phyloP scores from a whole-genome alignment of 1,140 invertebrate species.

The Brachionus sp. region DNA sequence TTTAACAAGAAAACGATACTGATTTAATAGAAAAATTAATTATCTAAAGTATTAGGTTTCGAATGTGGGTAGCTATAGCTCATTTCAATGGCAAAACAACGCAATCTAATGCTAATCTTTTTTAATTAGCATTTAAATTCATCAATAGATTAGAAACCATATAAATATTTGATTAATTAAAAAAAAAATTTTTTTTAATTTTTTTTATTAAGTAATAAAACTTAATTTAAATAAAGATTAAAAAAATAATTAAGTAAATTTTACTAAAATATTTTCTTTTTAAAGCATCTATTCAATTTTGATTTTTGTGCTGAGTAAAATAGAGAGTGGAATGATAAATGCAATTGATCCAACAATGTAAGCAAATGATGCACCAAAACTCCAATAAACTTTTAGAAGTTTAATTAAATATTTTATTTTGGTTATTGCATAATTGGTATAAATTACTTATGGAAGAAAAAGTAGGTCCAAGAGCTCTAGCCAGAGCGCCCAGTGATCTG shows the following conservation, averaged over 20 bases:
- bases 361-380: constrained; percentile 69
- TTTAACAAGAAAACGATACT: too few relatives aligned
- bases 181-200: neutral
- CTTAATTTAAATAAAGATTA: neutral
- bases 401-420: constrained; percentile 46
- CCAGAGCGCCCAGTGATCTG: constrained; percentile 67
- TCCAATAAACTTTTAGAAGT: constrained; percentile 72
- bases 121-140: neutral
- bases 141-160: too few relatives aligned
- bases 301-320: neutral
- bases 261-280: neutral
- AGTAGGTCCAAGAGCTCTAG: constrained; percentile 9
- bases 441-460: constrained; percentile 61
- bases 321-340: constrained; percentile 48
- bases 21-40: too few relatives aligned
- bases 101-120: neutral
- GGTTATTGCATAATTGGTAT: neutral
- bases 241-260: neutral
- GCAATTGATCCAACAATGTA: constrained; percentile 67
- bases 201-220: neutral
- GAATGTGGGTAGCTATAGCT: too few relatives aligned
- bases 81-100: too few relatives aligned
- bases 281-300: constrained; percentile 25
- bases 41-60: too few relatives aligned
- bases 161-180: neutral